Evolutionary conservation across 2,797 vertebrate species (phyloP).

Genomic region (Cryptoblepharus egeriae): DNA sequence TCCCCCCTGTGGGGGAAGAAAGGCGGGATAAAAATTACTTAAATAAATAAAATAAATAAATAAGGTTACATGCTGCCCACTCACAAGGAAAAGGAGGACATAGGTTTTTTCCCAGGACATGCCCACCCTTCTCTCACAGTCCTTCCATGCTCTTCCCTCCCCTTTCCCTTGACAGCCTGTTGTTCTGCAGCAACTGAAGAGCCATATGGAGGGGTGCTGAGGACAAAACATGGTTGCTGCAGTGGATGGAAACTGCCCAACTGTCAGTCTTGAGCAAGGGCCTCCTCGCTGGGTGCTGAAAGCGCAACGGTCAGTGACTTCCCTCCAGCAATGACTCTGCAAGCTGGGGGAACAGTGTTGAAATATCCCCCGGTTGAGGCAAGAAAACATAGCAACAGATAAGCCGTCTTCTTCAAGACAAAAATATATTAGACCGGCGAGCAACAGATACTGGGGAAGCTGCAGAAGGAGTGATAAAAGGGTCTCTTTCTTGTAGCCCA

Average conservation of each 20-base stretch:
- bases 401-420: conserved; percentile 2
- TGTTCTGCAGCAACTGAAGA: conserved; percentile 20
- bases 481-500: fast-evolving
- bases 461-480: conserved; percentile 28
- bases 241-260: conserved; percentile 64
- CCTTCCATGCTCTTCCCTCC: not conserved
- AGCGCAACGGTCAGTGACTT: conserved; percentile 61
- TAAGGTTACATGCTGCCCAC: too few relatives aligned
- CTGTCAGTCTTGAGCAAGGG: conserved; percentile 69
- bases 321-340: conserved; percentile 63
- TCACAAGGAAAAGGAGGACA: too few relatives aligned
- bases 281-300: not conserved
- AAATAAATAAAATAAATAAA: too few relatives aligned
- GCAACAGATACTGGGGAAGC: not conserved
- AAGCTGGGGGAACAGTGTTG: conserved; percentile 51
- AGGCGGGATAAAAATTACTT: too few relatives aligned
- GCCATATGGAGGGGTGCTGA: not conserved
- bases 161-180: not conserved
- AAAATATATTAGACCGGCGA: not conserved
- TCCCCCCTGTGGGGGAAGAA: too few relatives aligned
- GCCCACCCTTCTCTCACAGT: too few relatives aligned
- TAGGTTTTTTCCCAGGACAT: too few relatives aligned
- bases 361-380: conserved; percentile 43
- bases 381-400: fast-evolving
- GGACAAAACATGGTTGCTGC: conserved; percentile 61